Conservation (phyloP, 1,140 invertebrate genomes). For the Melipona quadrifasciata region DNA sequence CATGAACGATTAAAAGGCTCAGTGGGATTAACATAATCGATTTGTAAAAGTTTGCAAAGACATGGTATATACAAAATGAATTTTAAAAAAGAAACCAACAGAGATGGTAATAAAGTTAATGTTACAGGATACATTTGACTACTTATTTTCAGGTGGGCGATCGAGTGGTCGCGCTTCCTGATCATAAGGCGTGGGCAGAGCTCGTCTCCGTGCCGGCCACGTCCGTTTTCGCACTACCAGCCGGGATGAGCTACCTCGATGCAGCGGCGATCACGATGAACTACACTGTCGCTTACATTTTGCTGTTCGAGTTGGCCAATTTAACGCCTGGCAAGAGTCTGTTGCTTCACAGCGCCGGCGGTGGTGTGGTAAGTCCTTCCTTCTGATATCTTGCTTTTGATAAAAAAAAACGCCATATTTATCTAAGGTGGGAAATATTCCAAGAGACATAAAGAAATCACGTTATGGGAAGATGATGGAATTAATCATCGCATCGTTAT, state of each 20-base stretch:
- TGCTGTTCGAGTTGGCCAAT: constrained; percentile 92
- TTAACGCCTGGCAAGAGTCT: constrained; percentile 90
- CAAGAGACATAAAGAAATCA: not conserved
- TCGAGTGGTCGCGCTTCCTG: constrained; percentile 91
- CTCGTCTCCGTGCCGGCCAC: constrained; percentile 89
- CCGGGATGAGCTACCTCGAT: constrained; percentile 89
- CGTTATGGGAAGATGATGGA: not conserved
- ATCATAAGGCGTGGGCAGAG: constrained; percentile 93
- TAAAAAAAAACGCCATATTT: too few species aligned
- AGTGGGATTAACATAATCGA: not conserved
- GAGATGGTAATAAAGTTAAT: not conserved
- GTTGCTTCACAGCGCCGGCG: constrained; percentile 92
- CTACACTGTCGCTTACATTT: constrained; percentile 92
- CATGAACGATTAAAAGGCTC: not conserved
- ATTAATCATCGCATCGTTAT: not conserved
- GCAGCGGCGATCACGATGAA: constrained; percentile 93
- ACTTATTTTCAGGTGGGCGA: constrained; percentile 88
- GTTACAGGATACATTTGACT: constrained; percentile 19
- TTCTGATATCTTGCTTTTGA: not conserved
- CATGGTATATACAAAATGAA: not conserved
- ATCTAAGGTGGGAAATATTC: not conserved
- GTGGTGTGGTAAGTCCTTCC: constrained; percentile 91
- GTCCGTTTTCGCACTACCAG: constrained; percentile 90
- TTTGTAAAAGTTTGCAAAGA: not conserved
- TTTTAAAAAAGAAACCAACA: not conserved